phyloP scores from a whole-genome alignment of 2,797 vertebrate genomes.

The Neopelma chrysocephalum region DNA sequence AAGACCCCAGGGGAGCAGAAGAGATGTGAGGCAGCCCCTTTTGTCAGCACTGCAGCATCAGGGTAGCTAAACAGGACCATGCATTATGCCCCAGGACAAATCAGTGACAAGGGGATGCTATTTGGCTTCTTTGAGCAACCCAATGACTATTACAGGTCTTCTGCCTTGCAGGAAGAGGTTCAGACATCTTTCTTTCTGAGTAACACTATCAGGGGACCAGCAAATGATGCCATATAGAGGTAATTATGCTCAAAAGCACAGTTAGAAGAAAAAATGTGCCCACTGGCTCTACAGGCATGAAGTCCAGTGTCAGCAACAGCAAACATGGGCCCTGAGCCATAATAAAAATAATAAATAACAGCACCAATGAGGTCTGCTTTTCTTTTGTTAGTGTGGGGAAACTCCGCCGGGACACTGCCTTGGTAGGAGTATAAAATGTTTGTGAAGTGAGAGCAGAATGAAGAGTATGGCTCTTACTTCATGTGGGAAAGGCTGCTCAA shows the following conservation, averaged over 20 bases:
- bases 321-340: background rate
- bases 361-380: background rate
- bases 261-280: constrained; percentile 17
- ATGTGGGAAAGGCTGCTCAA: constrained; percentile 10
- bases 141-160: background rate
- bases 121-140: background rate
- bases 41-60: background rate
- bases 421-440: background rate
- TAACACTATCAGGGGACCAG: background rate
- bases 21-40: background rate
- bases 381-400: background rate
- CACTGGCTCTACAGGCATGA: background rate
- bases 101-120: background rate
- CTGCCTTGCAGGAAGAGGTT: background rate
- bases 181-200: background rate
- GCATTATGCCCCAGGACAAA: background rate
- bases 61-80: background rate
- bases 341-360: background rate
- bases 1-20: background rate
- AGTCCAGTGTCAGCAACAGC: background rate
- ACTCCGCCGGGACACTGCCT: background rate
- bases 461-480: background rate
- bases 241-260: constrained; percentile 17
- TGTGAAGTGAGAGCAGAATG: background rate
- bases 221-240: constrained; percentile 11